Evolutionary conservation across 2,888 invertebrate species (phyloP).

Genomic region (Leptopilina drosophilae): DNA sequence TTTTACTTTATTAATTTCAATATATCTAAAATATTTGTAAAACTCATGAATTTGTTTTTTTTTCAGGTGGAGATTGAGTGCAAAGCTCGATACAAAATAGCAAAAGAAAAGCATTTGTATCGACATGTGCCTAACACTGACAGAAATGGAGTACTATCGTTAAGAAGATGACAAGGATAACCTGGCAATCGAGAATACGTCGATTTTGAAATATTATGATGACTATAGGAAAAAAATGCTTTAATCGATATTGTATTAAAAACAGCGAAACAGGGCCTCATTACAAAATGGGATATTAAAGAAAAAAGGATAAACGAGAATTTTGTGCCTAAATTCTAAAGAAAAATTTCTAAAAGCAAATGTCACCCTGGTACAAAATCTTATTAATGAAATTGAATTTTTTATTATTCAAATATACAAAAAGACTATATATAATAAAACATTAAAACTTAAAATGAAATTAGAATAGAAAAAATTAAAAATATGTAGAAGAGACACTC

Average conservation of each 20-base stretch:
- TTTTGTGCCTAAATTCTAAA: conserved; percentile 3
- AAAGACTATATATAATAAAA: too few species aligned
- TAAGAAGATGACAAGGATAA: conserved; percentile 16
- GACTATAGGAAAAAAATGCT: neutral
- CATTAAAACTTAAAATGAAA: neutral
- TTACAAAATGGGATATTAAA: neutral
- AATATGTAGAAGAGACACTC: too few species aligned
- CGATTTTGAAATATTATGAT: conserved; percentile 3
- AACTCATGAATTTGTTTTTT: neutral
- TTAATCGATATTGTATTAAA: neutral
- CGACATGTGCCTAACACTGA: conserved; percentile 12
- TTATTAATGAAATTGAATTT: neutral
- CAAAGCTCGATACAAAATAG: neutral
- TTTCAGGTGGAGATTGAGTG: conserved; percentile 24
- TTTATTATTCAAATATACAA: neutral
- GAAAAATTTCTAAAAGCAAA: neutral
- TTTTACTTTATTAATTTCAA: too few species aligned
- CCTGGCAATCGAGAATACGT: neutral
- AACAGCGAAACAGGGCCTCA: neutral
- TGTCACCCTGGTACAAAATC: neutral
- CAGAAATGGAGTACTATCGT: conserved; percentile 2
- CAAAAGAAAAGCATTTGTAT: conserved; percentile 3
- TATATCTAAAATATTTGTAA: too few species aligned
- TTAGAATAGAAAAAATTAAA: neutral
- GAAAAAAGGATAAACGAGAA: neutral